Base-by-base conservation (phyloP, 30 jellyfish, hydroid and myxozoan genomes). In the Chrysaora quinquecirrha region DNA sequence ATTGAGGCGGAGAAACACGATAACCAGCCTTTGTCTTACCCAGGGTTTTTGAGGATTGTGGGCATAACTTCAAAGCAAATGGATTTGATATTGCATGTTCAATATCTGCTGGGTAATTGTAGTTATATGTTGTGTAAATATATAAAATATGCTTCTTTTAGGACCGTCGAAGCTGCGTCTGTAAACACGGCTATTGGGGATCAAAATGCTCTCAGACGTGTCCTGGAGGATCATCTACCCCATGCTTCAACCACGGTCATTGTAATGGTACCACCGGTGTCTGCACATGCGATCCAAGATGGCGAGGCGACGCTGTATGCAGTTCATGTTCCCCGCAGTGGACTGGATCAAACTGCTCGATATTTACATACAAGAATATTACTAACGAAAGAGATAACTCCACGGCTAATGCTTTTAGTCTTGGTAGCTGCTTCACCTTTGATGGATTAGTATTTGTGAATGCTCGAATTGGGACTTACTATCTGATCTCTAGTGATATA, bases 151-250 rank as follows among this genome's bases (percentile, higher is more conserved):
- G n/a, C n/a, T 4, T 28, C 9, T 75, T 74, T 56, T 60, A 76
- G 87, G 77, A 52, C 19, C 34, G 33, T 24, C 24, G 34, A 30
- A 24, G 30, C 38, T 82, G 93, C 58, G 81, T 71, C 19, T 82
- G 93, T 84, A 82, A 61, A 2, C 71, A 71, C 58, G 93, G 93
- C 0, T 70, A 68, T 46, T 82, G 93, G 93, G 93, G 93, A 24
- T 54, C 21, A 56, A 56, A 20, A 11, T 82, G 93, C 32, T n/a
- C 71, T 24, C 38, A 56, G 1, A n/a, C 30, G 1, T 82, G 93
- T 43, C 93, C 93, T 2, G 93, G 93, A 0, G 93, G 93, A 3
- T 63, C 93, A 3, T 64, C 68, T 2, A 18, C 79, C 1, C 93
- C 93, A 4, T 82, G 93, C 47, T 25, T 43, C 29, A 70, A 56